Evolutionary conservation across 2,113 vertebrate species (phyloP), one percentile per base, ranked within the genome.

Genomic region (Mesembrinibis cayennensis): DNA sequence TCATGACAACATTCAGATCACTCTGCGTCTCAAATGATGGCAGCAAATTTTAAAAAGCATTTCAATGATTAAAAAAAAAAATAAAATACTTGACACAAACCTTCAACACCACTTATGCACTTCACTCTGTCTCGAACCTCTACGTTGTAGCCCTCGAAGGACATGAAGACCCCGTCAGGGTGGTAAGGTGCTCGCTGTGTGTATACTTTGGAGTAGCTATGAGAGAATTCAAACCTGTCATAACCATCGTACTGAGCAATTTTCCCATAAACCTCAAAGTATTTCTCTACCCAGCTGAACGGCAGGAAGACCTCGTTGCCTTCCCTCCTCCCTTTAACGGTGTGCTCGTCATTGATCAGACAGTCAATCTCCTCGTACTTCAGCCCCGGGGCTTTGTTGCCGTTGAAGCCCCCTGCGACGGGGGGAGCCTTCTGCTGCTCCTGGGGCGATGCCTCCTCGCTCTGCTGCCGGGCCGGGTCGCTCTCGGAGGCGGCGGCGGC

Each of bases 121-220:
- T 99, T 99, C 89, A 99, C 99, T 63, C 99, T 96, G 97, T 99
- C 99, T 2, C 99, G 98, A 44, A 99, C 99, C 95, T 99, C 99
- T 58, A 99, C 99, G 11, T 99, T 99, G 98, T 99, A 99, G 25
- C 99, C 99, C 97, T 99, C 99, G 30, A 99, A 99, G 32, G 99
- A 99, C 99, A 99, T 99, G 97, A 99, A 99, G 92, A 99, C 99
- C 7, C 99, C 99, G 2, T 99, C 98, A 16, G 99, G 99, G 83
- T 99, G 99, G 96, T 99, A 99, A 9, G 99, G 99, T 20, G 99
- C 99, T 16, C 99, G 98, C 96, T 99, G 99, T 2, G 99, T 89
- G 73, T 99, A 99, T 5, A 99, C 99, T 97, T 99, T 99, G 89
- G 99, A 99, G 62, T 99, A 99, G 94, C 99, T 99, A 96, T 99